A percentile compares a stretch with the other conserved stretches of the same genome.
These are phyloP conservation scores for Lasioglossum pauxillum DNA, from an alignment of 2,888 invertebrate species.

Conservation along the genomic window DNA sequence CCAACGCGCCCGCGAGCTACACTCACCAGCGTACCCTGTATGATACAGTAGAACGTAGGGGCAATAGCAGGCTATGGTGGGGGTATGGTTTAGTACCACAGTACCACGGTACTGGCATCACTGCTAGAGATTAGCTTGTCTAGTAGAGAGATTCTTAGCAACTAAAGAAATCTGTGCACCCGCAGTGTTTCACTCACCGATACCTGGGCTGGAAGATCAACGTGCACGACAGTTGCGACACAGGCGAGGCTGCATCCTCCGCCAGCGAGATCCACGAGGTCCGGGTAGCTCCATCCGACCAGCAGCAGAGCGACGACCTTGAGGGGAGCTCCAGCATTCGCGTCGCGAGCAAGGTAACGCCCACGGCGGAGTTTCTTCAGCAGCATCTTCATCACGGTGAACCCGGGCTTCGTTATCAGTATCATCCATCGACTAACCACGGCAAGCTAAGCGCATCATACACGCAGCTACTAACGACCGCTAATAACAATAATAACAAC, in stretches of 20 bases:
- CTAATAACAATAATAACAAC: constrained; percentile 54
- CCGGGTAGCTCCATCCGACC: constrained; percentile 83
- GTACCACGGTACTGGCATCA: too few relatives aligned
- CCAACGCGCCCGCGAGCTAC: too few relatives aligned
- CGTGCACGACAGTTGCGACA: constrained; percentile 93
- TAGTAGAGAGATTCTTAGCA: background rate
- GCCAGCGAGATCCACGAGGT: constrained; percentile 87
- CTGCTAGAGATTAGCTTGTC: background rate
- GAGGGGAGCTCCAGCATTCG: constrained; percentile 78
- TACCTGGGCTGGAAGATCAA: constrained; percentile 98
- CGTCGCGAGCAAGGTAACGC: constrained; percentile 82
- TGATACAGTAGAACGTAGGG: too few relatives aligned
- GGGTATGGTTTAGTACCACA: too few relatives aligned
- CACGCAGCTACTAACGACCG: constrained; percentile 72
- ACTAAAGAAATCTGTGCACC: background rate
- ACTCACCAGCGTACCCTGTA: too few relatives aligned
- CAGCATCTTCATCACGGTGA: constrained; percentile 75
- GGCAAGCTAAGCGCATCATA: constrained; percentile 69
- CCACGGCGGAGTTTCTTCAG: constrained; percentile 79
- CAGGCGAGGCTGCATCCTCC: constrained; percentile 77
- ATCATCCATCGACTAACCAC: constrained; percentile 72
- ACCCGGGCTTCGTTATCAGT: constrained; percentile 72
- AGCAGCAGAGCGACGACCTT: constrained; percentile 76
- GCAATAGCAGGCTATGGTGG: too few relatives aligned
- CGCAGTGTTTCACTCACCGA: constrained; percentile 95